Base-by-base conservation (phyloP, 2,113 vertebrate species). In the Ascaphus truei region DNA sequence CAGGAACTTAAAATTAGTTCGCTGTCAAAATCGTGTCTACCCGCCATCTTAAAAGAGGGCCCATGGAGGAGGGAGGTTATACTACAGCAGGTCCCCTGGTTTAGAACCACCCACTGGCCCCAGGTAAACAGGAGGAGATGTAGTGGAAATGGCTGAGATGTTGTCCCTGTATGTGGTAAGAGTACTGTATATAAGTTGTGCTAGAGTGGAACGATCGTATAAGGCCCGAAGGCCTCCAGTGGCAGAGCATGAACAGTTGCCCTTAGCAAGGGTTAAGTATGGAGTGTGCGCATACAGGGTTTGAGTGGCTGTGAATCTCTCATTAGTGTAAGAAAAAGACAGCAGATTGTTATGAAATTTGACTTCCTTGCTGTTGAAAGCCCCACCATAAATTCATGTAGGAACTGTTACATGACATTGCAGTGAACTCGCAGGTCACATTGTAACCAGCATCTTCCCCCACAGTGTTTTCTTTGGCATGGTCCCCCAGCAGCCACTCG, bases 381-480 rank as follows among this genome's bases (percentile, higher is more conserved):
- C 77, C 72, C 55, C 71, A 81, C 69, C 41, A 68, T 20, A 3
- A 33, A 67, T 76, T 67, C 76, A 71, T 22, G 2, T 80, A 57
- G 79, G 81, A 83, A 78, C 80, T 75, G 71, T 74, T 62, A 74
- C 77, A 39, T 88, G 92, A 94, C 93, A 94, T 88, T 86, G 83
- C 77, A 79, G 52, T 96, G 93, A 98, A 96, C 93, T 92, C 88
- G 84, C 77, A 75, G 71, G 82, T 78, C 83, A 74, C 82, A 75
- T 84, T 74, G 88, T 90, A 88, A 93, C 91, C 94, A 85, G 59
- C 81, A 87, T 88, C 89, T 89, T 90, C 92, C 92, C 92, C 85
- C 85, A 77, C 80, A 72, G 83, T 93, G 88, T 93, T 95, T 89
- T 92, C 90, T 93, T 93, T 94, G 94, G 92, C 92, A 92, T 87